phyloP scores from a whole-genome alignment of 2,797 vertebrate genomes.

The Anomalospiza imberbis region DNA sequence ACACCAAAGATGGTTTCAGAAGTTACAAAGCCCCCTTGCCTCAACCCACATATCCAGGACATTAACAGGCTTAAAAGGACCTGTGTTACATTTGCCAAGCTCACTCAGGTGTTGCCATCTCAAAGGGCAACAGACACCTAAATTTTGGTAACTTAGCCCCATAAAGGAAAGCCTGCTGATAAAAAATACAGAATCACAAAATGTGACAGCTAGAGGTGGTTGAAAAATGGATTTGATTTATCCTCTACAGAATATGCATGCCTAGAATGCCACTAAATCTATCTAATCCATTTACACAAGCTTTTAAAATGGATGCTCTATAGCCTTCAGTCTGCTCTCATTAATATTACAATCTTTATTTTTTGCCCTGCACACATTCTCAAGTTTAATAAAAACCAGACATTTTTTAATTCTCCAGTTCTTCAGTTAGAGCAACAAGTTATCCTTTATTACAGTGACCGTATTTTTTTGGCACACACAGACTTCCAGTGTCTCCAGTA shows the following conservation, averaged over 20 bases:
- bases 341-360: neutral
- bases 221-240: neutral
- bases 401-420: neutral
- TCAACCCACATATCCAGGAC: neutral
- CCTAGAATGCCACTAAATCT: neutral
- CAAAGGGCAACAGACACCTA: neutral
- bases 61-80: neutral
- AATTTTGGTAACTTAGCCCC: neutral
- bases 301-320: neutral
- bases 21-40: neutral
- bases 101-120: neutral
- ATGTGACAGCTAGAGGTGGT: neutral
- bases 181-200: neutral
- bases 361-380: neutral
- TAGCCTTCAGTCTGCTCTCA: neutral
- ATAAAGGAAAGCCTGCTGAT: neutral
- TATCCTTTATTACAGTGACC: neutral
- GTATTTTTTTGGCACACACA: neutral
- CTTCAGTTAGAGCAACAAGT: neutral
- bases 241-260: neutral
- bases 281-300: neutral
- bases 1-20: neutral
- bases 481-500: neutral
- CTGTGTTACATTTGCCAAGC: neutral
- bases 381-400: neutral